Conservation (phyloP, 2,113 vertebrate species). For the Anguilla rostrata region DNA sequence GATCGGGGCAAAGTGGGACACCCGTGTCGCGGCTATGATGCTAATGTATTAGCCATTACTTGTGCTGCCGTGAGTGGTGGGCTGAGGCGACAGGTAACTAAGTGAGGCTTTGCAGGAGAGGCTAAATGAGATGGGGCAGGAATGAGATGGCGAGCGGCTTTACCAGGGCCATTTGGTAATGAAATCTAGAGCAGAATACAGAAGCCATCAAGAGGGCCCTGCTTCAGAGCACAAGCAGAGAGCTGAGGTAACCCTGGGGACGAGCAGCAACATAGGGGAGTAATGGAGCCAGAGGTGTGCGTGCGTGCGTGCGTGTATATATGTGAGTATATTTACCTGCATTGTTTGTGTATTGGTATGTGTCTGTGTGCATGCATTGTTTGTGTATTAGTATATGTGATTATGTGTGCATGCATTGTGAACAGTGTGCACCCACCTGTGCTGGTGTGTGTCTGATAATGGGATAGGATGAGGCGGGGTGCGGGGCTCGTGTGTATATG, state of each 20-base stretch:
- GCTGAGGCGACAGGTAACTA: neutral
- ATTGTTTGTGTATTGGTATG: neutral
- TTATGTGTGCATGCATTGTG: neutral
- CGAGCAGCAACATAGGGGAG: neutral
- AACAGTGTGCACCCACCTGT: neutral
- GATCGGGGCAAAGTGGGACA: neutral
- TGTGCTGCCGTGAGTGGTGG: neutral
- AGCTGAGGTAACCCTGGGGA: neutral
- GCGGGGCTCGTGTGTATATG: neutral
- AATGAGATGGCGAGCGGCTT: conserved; percentile 39
- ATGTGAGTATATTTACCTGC: neutral
- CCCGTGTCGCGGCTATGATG: neutral
- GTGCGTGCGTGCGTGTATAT: neutral
- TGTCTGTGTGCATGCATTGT: neutral
- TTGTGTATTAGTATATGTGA: neutral
- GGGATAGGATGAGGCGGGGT: neutral
- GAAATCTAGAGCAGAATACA: conserved; percentile 28
- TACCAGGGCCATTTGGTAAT: conserved; percentile 37
- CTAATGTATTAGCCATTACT: neutral
- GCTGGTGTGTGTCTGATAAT: neutral
- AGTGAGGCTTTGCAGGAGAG: neutral
- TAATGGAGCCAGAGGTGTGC: neutral
- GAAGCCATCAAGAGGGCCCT: conserved; percentile 35
- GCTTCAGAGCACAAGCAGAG: conserved; percentile 37
- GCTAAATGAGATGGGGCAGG: conserved; percentile 24